Evolutionary conservation across 1,140 invertebrate genomes (phyloP), one percentile per base, ranked within the genome.

Genomic region (Metaphire vulgaris): DNA sequence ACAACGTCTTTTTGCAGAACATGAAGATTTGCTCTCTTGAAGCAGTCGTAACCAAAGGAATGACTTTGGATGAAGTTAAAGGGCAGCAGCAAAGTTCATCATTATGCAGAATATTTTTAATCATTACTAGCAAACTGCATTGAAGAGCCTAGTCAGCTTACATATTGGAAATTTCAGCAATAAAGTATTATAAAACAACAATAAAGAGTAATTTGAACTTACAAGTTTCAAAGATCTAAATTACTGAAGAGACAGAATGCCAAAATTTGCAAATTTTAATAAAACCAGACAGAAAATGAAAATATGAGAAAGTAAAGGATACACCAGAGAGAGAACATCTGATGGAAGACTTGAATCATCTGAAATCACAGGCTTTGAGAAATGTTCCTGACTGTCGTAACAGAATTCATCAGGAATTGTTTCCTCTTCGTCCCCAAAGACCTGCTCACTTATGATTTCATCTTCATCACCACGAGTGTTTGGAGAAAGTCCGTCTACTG

Each of bases 41-140:
- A 89, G 82, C 92, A 94, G 82, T 95, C 90, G 82, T 94, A 95
- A n/a, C 92, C 93, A 85, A 91, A 94, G 0, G 93, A 95, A 87
- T 92, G 87, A 85, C 85, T 85, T 12, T 56, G 41, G 41, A 56
- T 12, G 6, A 6, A 21, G 41, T 56, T 56, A 56, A n/a, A 56
- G 41, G 21, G 21, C 41, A 56, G 21, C 41, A 56, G 41, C 41
- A 56, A 21, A 56, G 21, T 6, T 56, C 41, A 56, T 56, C 6
- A 56, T n/a, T n/a, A n/a, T n/a, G n/a, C n/a, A n/a, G n/a, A n/a
- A n/a, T n/a, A n/a, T n/a, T n/a, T n/a, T n/a, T n/a, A n/a, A n/a
- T n/a, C n/a, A n/a, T n/a, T n/a, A n/a, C n/a, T n/a, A n/a, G n/a
- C n/a, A n/a, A n/a, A n/a, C n/a, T n/a, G n/a, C n/a, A n/a, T n/a